Conservation (phyloP, 1,140 invertebrate species). For the Melanaphis sacchari region DNA sequence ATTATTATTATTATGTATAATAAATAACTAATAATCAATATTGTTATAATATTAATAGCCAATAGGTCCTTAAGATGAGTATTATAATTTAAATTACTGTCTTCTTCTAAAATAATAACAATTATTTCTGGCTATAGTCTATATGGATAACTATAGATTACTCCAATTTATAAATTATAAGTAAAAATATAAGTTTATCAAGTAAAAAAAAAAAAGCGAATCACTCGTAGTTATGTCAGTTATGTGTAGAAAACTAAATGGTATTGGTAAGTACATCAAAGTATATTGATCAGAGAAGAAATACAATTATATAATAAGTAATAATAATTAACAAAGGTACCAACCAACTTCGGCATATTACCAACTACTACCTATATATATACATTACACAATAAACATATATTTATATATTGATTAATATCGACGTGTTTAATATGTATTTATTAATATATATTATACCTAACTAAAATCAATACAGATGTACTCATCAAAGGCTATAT, state of each 20-base stretch:
- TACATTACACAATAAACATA: not conserved
- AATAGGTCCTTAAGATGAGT: not conserved
- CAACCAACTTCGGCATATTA: not conserved
- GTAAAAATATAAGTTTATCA: not conserved
- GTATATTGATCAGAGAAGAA: not conserved
- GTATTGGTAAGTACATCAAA: not conserved
- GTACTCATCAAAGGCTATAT: not conserved
- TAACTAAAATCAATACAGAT: not conserved
- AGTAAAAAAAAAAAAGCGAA: not conserved
- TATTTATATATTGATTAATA: not conserved
- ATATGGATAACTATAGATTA: too few relatives aligned
- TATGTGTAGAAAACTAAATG: not conserved
- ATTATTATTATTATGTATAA: not conserved
- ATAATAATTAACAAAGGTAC: not conserved
- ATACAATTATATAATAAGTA: not conserved
- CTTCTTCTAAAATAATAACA: not conserved
- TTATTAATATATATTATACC: not conserved
- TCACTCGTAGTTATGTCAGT: not conserved
- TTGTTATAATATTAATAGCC: not conserved
- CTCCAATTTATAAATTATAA: not conserved
- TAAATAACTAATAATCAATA: not conserved
- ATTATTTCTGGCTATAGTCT: not conserved
- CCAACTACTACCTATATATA: too few relatives aligned
- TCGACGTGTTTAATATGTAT: not conserved
- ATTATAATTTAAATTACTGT: not conserved